These are phyloP conservation scores for Charanyca ferruginea DNA, from an alignment of 2,888 invertebrate genomes.

Conservation along the genomic window DNA sequence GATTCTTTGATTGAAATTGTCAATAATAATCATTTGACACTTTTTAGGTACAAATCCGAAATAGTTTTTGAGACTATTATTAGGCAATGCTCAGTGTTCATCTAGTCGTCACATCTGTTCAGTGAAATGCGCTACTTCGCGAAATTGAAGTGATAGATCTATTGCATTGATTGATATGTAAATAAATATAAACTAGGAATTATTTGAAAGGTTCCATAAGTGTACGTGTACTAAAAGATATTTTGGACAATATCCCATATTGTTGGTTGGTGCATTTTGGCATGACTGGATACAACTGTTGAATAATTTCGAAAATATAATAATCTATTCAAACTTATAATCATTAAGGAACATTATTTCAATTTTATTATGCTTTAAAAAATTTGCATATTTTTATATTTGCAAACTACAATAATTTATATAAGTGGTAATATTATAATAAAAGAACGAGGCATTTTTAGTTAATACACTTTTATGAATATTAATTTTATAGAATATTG, in stretches of 20 bases:
- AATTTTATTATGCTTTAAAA: conserved; percentile 59
- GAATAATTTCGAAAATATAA: conserved; percentile 52
- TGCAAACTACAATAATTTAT: conserved; percentile 25
- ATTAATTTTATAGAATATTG: conserved; percentile 34
- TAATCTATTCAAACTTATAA: conserved; percentile 52
- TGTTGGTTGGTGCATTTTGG: conserved; percentile 22
- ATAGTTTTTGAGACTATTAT: no score
- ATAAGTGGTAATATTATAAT: conserved; percentile 34
- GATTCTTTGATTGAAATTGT: no score
- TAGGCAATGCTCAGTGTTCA: no score
- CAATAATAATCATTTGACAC: no score
- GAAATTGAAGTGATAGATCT: no score
- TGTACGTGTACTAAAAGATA: background rate
- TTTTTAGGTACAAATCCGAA: no score
- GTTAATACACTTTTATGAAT: conserved; percentile 46
- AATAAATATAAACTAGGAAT: no score
- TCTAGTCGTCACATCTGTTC: no score
- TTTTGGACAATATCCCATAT: background rate
- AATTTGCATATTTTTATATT: conserved; percentile 34
- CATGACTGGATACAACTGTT: conserved; percentile 17
- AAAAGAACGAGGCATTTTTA: conserved; percentile 61
- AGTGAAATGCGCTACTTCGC: no score
- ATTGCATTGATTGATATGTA: no score
- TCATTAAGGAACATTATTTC: conserved; percentile 46
- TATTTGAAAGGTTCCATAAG: background rate